Evolutionary conservation across 37 sponge, comb jelly and placozoan genomes (phyloP).

Genomic region (Aphrocallistes beatrix): DNA sequence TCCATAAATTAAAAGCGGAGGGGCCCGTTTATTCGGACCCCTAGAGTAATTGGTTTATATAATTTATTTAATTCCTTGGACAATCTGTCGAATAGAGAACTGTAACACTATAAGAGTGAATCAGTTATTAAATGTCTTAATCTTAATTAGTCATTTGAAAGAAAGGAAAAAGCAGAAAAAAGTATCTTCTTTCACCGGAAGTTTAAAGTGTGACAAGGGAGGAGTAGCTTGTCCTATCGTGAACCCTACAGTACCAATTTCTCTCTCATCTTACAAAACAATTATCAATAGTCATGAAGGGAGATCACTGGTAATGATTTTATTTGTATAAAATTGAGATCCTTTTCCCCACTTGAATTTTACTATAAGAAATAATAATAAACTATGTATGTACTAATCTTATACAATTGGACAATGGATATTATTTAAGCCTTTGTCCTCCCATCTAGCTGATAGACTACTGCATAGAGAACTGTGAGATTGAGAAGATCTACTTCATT

Average conservation of each 20-base stretch:
- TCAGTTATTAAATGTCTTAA: no score
- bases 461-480: conserved; percentile 1
- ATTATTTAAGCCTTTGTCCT: neutral
- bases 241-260: neutral
- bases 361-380: neutral
- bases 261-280: neutral
- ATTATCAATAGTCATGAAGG: conserved; percentile 12
- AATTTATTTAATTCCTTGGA: no score
- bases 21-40: no score
- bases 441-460: neutral
- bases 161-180: neutral
- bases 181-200: neutral
- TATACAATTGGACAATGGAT: neutral
- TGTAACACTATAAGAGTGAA: no score
- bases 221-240: neutral
- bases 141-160: neutral
- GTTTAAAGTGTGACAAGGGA: conserved; percentile 10
- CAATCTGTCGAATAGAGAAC: no score
- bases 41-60: no score
- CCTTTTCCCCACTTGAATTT: no score
- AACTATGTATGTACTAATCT: neutral
- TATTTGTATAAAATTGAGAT: no score
- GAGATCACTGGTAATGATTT: neutral
- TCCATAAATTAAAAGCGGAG: no score
- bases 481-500: neutral